Conservation (phyloP, 2,113 vertebrate species). For the Eublepharis macularius region DNA sequence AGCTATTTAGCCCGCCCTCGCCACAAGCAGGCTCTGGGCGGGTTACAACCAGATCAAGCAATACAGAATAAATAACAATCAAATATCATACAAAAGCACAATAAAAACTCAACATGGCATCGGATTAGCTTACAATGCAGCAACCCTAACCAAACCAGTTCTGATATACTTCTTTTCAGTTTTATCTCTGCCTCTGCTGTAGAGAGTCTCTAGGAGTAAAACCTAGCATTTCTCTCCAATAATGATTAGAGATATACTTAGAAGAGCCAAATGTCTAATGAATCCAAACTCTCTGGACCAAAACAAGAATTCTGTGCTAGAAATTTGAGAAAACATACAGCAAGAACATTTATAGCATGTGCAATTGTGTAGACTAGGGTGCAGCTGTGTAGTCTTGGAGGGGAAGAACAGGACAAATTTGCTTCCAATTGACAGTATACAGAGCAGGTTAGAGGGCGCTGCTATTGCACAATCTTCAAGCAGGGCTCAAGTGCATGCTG, state of each 20-base stretch:
- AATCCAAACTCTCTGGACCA: background rate
- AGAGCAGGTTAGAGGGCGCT: background rate
- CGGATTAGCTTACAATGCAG: too few species aligned
- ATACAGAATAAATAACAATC: too few species aligned
- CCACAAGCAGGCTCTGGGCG: too few species aligned
- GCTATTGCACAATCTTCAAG: constrained; percentile 12
- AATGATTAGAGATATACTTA: background rate
- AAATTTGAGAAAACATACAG: constrained; percentile 1
- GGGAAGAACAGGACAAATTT: background rate
- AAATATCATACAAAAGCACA: too few species aligned
- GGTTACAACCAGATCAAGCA: too few species aligned
- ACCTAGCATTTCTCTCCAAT: background rate
- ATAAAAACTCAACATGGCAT: too few species aligned
- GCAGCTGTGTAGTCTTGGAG: constrained; percentile 13
- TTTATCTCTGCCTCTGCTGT: background rate
- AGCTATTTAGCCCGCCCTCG: too few species aligned
- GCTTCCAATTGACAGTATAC: background rate
- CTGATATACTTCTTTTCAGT: background rate
- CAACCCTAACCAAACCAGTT: background rate
- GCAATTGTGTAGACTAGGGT: background rate
- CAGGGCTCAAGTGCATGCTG: background rate
- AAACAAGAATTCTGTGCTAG: background rate
- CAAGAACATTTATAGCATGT: background rate
- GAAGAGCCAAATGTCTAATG: background rate
- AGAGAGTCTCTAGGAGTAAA: background rate